Evolutionary conservation across 2,797 vertebrate species (phyloP).

Genomic region (Poeciliopsis presidionis): DNA sequence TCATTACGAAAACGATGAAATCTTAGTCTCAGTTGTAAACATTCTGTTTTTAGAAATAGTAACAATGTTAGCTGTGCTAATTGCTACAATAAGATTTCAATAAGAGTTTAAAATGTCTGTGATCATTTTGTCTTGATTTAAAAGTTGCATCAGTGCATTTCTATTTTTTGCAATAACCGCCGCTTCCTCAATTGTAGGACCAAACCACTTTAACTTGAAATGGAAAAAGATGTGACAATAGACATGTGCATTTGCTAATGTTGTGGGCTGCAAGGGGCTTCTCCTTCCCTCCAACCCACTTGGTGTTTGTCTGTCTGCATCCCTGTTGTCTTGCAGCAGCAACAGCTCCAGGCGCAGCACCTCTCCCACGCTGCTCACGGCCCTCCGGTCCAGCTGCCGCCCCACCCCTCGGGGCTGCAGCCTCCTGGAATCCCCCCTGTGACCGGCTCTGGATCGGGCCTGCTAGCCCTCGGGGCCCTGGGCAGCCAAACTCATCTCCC

Average conservation of each 20-base stretch:
- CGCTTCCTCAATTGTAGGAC: constrained; percentile 42
- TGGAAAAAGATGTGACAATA: constrained; percentile 58
- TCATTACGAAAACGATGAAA: background rate
- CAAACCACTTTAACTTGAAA: constrained; percentile 48
- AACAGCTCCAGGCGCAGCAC: constrained; percentile 93
- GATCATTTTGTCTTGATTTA: background rate
- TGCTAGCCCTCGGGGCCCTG: constrained; percentile 90
- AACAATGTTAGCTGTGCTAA: background rate
- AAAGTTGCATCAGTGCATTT: background rate
- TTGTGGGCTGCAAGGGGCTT: constrained; percentile 22
- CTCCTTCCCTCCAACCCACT: constrained; percentile 76
- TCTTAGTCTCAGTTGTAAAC: background rate
- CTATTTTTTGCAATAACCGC: constrained; percentile 28
- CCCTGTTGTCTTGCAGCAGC: constrained; percentile 77
- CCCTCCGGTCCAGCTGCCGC: constrained; percentile 89
- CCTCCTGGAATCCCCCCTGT: constrained; percentile 90
- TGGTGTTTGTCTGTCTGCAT: constrained; percentile 66
- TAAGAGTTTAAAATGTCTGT: background rate
- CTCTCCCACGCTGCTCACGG: constrained; percentile 94
- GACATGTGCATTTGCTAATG: constrained; percentile 68
- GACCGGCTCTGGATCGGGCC: constrained; percentile 86
- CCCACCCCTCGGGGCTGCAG: constrained; percentile 92
- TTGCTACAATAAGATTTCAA: background rate
- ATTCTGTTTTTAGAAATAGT: background rate
- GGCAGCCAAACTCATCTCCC: constrained; percentile 93